Base-by-base conservation (phyloP, 2,797 vertebrate species). In the Ptychobarbus kaznakovi region DNA sequence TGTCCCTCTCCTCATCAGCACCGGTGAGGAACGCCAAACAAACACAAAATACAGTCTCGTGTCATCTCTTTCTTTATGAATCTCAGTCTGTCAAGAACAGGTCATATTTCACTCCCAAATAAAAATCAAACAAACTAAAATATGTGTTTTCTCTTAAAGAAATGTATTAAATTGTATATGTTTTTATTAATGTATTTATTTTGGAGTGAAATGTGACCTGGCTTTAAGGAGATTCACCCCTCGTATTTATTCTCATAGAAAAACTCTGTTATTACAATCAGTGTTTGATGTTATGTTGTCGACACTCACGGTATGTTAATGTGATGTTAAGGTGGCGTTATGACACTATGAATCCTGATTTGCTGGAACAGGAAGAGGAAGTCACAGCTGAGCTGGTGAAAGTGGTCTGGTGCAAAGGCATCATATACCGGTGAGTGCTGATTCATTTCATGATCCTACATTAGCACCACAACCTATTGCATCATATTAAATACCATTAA, bases 1-100 rank as follows among this genome's bases (percentile, higher is more conserved):
- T 99, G 98, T 90, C 88, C 90, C 68, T 94, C 93, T 1, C 96
- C 97, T 87, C 97, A 98, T 86, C 88, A 95, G 87, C 98, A 99
- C 94, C 97, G 97, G 98, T 86, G 53, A 78, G 79, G 35, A 20
- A 25, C 9, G 15, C 18, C n/a, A 56, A 25, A 42, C 44, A 35
- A 32, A 49, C 40, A 58, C 25, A 20, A 4, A 53, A 18, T 32
- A 18, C 66, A n/a, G 6, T 66, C 53, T 46, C 9, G 5, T 25
- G 1, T 46, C 38, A 42, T 51, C 11, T 18, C 79, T 56, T 4
- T 28, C 28, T 81, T 8, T 13, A 18, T 28, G 22, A 61, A 63
- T 63, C 3, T 44, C 22, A 10, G 10, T 4, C 51, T 38, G 20
- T 76, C 74, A 40, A 40, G 6, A 56, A 28, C 46, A 10, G 15